phyloP scores from a whole-genome alignment of 2,797 vertebrate species.

The Macroramphosus scolopax region DNA sequence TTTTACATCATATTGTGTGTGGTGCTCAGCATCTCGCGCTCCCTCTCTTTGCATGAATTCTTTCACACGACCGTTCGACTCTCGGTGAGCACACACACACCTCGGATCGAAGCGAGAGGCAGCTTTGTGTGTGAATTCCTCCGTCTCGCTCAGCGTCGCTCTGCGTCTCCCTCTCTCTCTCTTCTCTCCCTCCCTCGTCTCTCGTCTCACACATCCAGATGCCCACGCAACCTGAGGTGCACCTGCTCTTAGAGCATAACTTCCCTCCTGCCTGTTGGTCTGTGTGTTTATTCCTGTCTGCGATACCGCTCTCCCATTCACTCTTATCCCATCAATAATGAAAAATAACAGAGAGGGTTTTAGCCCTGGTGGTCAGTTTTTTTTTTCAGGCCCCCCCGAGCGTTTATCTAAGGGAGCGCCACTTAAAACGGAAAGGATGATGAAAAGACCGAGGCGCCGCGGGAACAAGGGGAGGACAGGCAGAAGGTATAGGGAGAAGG shows the following conservation, averaged over 20 bases:
- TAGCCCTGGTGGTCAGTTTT: too few species aligned
- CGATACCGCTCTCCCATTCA: neutral
- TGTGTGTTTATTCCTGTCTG: neutral
- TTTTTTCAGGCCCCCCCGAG: too few species aligned
- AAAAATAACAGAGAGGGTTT: slow-evolving; percentile 15
- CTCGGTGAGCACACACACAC: slow-evolving; percentile 2
- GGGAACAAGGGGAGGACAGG: neutral
- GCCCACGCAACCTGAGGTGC: slow-evolving; percentile 21
- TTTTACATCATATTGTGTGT: too few species aligned
- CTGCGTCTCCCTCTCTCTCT: neutral
- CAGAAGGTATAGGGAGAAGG: slow-evolving; percentile 11
- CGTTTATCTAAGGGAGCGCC: slow-evolving; percentile 10
- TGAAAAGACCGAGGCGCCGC: neutral
- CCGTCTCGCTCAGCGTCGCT: neutral
- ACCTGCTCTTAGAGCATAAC: slow-evolving; percentile 33
- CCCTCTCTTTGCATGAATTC: slow-evolving; percentile 58
- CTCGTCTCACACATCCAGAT: neutral
- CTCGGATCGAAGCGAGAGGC: slow-evolving; percentile 34
- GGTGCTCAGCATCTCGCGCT: too few species aligned
- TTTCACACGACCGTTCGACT: slow-evolving; percentile 43
- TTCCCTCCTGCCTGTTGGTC: slow-evolving; percentile 2
- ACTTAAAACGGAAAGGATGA: slow-evolving; percentile 4
- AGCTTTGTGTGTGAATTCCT: slow-evolving; percentile 9
- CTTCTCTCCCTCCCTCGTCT: neutral
- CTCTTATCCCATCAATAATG: slow-evolving; percentile 26